phyloP scores from a whole-genome alignment of 92 coral and sea anemone species.

The Phenganax stokvisi region DNA sequence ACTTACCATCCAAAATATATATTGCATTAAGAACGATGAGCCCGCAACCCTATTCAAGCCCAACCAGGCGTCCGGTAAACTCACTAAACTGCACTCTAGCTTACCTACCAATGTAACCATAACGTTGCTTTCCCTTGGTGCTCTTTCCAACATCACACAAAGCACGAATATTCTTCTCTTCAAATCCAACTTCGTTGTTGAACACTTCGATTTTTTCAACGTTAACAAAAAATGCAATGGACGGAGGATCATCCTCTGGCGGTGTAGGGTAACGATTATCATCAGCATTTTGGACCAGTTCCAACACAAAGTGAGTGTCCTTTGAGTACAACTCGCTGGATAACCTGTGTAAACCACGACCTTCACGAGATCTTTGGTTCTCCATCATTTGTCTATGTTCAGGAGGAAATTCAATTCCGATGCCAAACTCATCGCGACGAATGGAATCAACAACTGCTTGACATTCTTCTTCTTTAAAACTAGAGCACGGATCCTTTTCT shows the following conservation, averaged over 20 bases:
- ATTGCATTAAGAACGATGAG: too few species aligned
- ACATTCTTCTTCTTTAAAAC: constrained; percentile 39
- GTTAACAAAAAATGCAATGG: constrained; percentile 68
- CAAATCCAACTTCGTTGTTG: constrained; percentile 78
- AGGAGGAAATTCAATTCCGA: constrained; percentile 73
- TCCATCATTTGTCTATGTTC: constrained; percentile 70
- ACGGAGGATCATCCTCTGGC: constrained; percentile 43
- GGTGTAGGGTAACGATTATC: constrained; percentile 55
- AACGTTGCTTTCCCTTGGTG: constrained; percentile 88
- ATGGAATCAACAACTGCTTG: constrained; percentile 65
- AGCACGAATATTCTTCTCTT: constrained; percentile 81
- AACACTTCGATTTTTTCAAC: constrained; percentile 59
- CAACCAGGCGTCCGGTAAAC: too few species aligned
- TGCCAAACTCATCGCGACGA: constrained; percentile 87
- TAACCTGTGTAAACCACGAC: constrained; percentile 75
- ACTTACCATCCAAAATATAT: too few species aligned
- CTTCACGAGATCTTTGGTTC: constrained; percentile 74
- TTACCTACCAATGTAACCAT: constrained; percentile 81
- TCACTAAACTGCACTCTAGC: too few species aligned
- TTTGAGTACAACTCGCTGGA: constrained; percentile 79
- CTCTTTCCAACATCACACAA: constrained; percentile 89
- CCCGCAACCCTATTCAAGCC: too few species aligned
- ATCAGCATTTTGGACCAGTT: constrained; percentile 90
- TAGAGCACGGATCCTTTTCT: constrained; percentile 33
- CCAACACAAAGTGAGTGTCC: constrained; percentile 92